Conservation (phyloP, 2,888 invertebrate genomes). For the Eupithecia subfuscata region DNA sequence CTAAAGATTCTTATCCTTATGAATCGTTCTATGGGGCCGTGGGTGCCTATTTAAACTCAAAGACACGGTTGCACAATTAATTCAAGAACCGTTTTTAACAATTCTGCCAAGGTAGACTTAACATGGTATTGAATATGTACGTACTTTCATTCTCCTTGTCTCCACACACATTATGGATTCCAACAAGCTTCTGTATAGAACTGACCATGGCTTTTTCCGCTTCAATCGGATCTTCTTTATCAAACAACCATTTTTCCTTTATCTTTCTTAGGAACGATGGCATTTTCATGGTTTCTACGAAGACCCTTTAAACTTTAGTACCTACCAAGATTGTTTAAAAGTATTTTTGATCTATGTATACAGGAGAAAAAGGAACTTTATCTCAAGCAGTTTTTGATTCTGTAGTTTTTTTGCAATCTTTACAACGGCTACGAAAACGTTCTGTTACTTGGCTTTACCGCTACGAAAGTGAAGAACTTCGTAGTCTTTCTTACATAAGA, state of each 20-base stretch:
- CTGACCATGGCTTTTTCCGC: slow-evolving; percentile 57
- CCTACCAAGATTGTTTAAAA: not conserved
- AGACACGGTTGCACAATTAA: no score
- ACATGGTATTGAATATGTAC: not conserved
- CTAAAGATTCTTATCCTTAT: no score
- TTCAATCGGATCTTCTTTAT: slow-evolving; percentile 54
- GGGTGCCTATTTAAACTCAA: no score
- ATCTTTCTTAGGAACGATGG: slow-evolving; percentile 21
- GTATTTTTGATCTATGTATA: not conserved
- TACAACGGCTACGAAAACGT: not conserved
- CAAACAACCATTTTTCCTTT: slow-evolving; percentile 36
- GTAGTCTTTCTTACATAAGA: not conserved
- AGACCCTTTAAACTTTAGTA: not conserved
- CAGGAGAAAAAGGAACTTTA: not conserved
- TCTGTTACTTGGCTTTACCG: not conserved
- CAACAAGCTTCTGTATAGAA: slow-evolving; percentile 57
- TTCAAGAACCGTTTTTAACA: not conserved
- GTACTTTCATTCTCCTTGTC: slow-evolving; percentile 53
- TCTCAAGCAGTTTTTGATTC: not conserved
- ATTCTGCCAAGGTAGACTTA: not conserved
- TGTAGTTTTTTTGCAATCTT: not conserved
- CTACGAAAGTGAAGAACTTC: not conserved
- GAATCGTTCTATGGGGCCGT: no score
- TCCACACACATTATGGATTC: slow-evolving; percentile 62
- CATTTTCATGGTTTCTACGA: slow-evolving; percentile 21